A percentile compares a stretch with the other conserved stretches of the same genome.
Evolutionary conservation across 1,140 invertebrate genomes (phyloP).

Genomic region (Tetramorium alpestre): DNA sequence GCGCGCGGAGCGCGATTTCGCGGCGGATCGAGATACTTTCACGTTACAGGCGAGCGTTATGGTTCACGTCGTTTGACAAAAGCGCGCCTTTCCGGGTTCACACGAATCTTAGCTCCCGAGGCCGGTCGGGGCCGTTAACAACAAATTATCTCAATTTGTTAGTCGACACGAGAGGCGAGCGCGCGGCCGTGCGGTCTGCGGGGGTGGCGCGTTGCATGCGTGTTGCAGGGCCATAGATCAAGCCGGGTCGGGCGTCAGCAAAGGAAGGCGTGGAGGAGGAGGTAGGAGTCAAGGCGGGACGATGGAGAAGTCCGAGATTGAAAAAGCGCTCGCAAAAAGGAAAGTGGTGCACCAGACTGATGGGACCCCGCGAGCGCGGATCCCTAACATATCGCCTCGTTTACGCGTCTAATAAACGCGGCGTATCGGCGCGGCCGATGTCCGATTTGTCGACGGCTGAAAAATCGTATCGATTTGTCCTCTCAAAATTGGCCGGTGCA

Average conservation of each 20-base stretch:
- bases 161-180: slow-evolving; percentile 68
- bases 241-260: slow-evolving; percentile 55
- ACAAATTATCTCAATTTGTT: slow-evolving; percentile 82
- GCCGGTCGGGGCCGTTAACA: slow-evolving; percentile 66
- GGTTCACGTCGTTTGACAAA: slow-evolving; percentile 39
- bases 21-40: slow-evolving; percentile 28
- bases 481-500: slow-evolving; percentile 39
- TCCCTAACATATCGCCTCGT: slow-evolving; percentile 43
- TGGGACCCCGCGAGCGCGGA: slow-evolving; percentile 8
- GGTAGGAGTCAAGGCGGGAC: slow-evolving; percentile 1
- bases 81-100: slow-evolving; percentile 73
- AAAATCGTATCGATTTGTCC: slow-evolving; percentile 56
- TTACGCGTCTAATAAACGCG: slow-evolving; percentile 51
- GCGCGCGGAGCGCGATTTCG: not conserved
- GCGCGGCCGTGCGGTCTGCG: slow-evolving; percentile 70
- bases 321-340: slow-evolving; percentile 57
- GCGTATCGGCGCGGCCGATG: slow-evolving; percentile 31
- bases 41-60: slow-evolving; percentile 25
- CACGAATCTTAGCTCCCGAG: slow-evolving; percentile 75
- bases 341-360: slow-evolving; percentile 48
- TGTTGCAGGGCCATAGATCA: slow-evolving; percentile 80
- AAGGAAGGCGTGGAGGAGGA: slow-evolving; percentile 74
- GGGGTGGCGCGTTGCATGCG: slow-evolving; percentile 79
- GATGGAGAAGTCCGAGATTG: slow-evolving; percentile 11
- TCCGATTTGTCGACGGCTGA: slow-evolving; percentile 53